Percentiles rank a stretch among this genome's conserved stretches.
These are phyloP conservation scores for Meiosimyza decipiens DNA, from an alignment of 2,888 invertebrate genomes.

Conservation along the genomic window DNA sequence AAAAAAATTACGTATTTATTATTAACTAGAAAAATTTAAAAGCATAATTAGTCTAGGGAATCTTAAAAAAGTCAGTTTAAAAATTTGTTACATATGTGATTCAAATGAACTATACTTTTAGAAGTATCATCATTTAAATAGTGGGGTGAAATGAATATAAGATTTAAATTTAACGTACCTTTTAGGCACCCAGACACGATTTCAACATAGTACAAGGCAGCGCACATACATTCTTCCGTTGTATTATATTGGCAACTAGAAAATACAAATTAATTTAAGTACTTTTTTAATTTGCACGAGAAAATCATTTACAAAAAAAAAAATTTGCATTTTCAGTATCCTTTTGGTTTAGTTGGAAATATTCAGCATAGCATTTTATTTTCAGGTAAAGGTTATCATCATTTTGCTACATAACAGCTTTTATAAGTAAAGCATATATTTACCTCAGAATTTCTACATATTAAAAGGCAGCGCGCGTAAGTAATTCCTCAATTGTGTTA, in stretches of 20 bases:
- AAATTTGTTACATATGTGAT: conserved; percentile 40
- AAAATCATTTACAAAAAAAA: too few species aligned
- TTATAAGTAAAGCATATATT: neutral
- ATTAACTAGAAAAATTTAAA: neutral
- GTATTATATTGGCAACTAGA: too few species aligned
- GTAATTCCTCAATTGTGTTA: too few species aligned
- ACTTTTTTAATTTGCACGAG: too few species aligned
- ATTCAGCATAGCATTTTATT: conserved; percentile 40
- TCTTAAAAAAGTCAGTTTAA: conserved; percentile 29
- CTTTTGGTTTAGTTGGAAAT: conserved; percentile 44
- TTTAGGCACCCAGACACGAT: neutral
- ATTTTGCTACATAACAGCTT: neutral
- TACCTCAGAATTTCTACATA: neutral
- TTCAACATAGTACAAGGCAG: too few species aligned
- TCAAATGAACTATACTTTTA: conserved; percentile 44
- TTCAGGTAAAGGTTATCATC: conserved; percentile 42
- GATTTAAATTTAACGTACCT: neutral
- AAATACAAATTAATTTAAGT: too few species aligned
- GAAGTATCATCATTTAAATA: conserved; percentile 38
- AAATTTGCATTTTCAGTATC: conserved; percentile 37
- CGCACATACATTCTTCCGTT: too few species aligned
- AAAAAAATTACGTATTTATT: neutral
- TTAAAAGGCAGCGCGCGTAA: too few species aligned
- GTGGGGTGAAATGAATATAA: neutral
- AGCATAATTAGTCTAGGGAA: neutral